These are phyloP conservation scores for Esperia sulphurella DNA, from an alignment of 2,888 invertebrate genomes.

Conservation along the genomic window DNA sequence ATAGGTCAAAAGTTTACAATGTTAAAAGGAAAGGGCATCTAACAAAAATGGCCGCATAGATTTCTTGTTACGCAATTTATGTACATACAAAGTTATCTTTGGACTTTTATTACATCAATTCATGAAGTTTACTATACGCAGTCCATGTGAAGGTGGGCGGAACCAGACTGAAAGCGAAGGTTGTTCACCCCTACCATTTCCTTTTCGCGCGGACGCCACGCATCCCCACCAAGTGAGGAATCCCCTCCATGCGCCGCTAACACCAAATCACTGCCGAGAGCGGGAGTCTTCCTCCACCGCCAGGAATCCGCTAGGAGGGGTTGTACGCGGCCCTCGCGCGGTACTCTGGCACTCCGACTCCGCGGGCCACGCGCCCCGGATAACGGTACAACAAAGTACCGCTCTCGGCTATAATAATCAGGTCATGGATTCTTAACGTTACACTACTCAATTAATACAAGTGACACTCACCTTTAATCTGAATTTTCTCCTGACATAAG, in stretches of 20 bases:
- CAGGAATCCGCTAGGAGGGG: constrained; percentile 72
- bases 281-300: constrained; percentile 73
- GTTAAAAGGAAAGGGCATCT: constrained; percentile 33
- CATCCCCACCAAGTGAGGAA: constrained; percentile 77
- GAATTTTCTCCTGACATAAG: constrained; percentile 13
- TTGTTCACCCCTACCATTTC: constrained; percentile 77
- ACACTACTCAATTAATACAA: constrained; percentile 38
- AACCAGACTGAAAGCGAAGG: constrained; percentile 56
- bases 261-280: constrained; percentile 77
- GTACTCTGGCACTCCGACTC: constrained; percentile 34
- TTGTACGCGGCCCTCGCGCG: constrained; percentile 55
- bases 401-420: constrained; percentile 11
- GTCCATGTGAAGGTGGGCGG: constrained; percentile 49
- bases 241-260: constrained; percentile 74
- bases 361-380: constrained; percentile 64
- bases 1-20: neutral
- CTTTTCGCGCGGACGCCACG: constrained; percentile 58
- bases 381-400: constrained; percentile 59
- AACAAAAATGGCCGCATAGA: constrained; percentile 48
- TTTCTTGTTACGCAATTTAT: constrained; percentile 59
- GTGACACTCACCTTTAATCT: constrained; percentile 39
- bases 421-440: constrained; percentile 36
- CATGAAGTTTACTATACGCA: constrained; percentile 27
- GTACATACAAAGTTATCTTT: constrained; percentile 14
- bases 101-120: constrained; percentile 15